These are phyloP conservation scores for Heliconius charithonia DNA, from an alignment of 2,888 invertebrate genomes.

Conservation along the genomic window DNA sequence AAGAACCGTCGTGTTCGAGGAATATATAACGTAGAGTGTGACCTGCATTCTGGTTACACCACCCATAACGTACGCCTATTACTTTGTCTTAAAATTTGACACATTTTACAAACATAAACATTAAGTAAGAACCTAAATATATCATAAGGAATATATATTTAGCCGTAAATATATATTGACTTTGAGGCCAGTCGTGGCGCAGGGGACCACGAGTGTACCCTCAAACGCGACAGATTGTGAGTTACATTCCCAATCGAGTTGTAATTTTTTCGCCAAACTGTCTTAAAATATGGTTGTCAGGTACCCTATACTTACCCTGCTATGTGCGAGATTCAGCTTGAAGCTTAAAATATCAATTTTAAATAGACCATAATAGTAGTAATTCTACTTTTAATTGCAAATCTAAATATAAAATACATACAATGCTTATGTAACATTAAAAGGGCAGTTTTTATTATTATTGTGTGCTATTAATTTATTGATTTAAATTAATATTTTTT, in stretches of 20 bases:
- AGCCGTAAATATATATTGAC: neutral
- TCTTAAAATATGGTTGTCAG: too few relatives aligned
- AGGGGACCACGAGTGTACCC: too few relatives aligned
- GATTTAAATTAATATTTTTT: conserved; percentile 23
- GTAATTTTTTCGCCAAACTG: too few relatives aligned
- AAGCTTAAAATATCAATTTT: neutral
- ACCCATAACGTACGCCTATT: conserved; percentile 62
- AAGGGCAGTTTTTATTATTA: neutral
- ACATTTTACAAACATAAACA: conserved; percentile 54
- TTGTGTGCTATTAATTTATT: conserved; percentile 19
- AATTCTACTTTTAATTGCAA: neutral
- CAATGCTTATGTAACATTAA: neutral
- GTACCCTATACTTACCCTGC: too few relatives aligned
- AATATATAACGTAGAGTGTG: conserved; percentile 74
- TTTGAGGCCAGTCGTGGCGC: neutral
- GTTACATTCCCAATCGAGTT: too few relatives aligned
- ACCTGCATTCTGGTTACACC: conserved; percentile 69
- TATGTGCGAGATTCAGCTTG: too few relatives aligned
- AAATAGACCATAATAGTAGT: neutral
- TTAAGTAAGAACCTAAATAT: neutral
- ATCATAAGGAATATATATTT: neutral
- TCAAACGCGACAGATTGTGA: too few relatives aligned
- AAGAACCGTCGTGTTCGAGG: conserved; percentile 76
- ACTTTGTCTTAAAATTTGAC: conserved; percentile 69
- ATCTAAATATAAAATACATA: neutral